Conservation (phyloP, 2,797 vertebrate genomes). For the Chaetodon trifasciatus region DNA sequence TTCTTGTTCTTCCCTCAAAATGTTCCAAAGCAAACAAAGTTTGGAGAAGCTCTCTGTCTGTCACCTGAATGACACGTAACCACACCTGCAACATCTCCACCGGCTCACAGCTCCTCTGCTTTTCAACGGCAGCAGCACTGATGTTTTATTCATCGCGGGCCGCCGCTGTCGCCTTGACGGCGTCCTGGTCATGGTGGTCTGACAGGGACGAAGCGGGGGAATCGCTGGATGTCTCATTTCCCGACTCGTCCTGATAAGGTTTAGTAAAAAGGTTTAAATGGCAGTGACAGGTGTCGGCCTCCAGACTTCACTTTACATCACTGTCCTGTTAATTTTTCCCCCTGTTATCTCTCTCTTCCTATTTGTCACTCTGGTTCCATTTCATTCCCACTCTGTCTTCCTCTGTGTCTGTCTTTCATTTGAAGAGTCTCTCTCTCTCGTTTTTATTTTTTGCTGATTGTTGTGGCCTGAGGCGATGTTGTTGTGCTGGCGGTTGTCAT, state of each 20-base stretch:
- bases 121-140: conserved; percentile 1
- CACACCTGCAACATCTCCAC: conserved; percentile 31
- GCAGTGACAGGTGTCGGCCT: conserved; percentile 79
- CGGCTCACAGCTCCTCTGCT: conserved; percentile 20
- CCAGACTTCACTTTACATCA: conserved; percentile 80
- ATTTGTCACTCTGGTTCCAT: conserved; percentile 59
- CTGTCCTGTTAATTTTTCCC: conserved; percentile 65
- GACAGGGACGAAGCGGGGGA: conserved; percentile 58
- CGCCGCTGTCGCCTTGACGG: conserved; percentile 44
- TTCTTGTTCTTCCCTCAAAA: neutral
- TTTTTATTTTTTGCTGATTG: conserved; percentile 51
- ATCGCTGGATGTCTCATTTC: conserved; percentile 70
- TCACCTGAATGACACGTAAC: conserved; percentile 24
- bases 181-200: conserved; percentile 35
- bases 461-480: conserved; percentile 66
- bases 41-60: conserved; percentile 7
- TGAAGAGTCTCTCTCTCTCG: conserved; percentile 37
- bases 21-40: neutral
- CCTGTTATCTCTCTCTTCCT: conserved; percentile 63
- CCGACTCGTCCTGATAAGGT: conserved; percentile 68
- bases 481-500: conserved; percentile 67
- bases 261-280: conserved; percentile 69
- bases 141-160: conserved; percentile 73
- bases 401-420: conserved; percentile 65
- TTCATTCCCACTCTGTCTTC: conserved; percentile 46